Base-by-base conservation (phyloP, 1,140 invertebrate genomes). In the Diabrotica undecimpunctata region DNA sequence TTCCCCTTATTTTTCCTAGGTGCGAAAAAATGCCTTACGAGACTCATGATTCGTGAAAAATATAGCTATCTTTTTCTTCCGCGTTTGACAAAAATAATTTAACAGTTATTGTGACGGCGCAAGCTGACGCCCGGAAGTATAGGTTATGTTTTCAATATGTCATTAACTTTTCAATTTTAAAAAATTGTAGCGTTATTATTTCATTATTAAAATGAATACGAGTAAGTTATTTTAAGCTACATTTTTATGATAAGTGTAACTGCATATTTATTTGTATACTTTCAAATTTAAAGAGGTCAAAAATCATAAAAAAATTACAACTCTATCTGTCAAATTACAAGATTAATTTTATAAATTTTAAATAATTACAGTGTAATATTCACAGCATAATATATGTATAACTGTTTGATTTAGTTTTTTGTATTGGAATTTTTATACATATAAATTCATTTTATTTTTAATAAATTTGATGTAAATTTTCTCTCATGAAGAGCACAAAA, bases 71-170 rank as follows among this genome's bases (percentile, higher is more conserved):
- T 25, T 25, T 25, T 25, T 25, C 25, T 25, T 25, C 4, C 1
- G 25, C 25, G 25, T 25, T 1, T 25, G 25, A 25, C 25, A 25
- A 25, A 25, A 25, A 25, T 4, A 25, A 25, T 25, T 25, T 25
- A 25, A 46, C 41, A 46, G n/a, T 46, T 46, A 10, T 10, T 46
- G n/a, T 46, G 41, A 46, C 41, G 41, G 41, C n/a, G 41, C n/a
- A 46, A 6, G n/a, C 54, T 55, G 54, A 55, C 54, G 54, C 54
- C 35, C 54, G 8, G 54, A 55, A 25, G 25, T 35, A 25, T 55
- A 14, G 54, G 54, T 55, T 55, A 55, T 55, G 54, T 55, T 55
- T 9, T 55, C 35, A 55, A 55, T 10, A 55, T 55, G 54, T 55
- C 54, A 55, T 35, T 55, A 10, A 55, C 51, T 12, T 53, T 53